Conservation (phyloP, 2,888 invertebrate genomes). For the Ischnura elegans region DNA sequence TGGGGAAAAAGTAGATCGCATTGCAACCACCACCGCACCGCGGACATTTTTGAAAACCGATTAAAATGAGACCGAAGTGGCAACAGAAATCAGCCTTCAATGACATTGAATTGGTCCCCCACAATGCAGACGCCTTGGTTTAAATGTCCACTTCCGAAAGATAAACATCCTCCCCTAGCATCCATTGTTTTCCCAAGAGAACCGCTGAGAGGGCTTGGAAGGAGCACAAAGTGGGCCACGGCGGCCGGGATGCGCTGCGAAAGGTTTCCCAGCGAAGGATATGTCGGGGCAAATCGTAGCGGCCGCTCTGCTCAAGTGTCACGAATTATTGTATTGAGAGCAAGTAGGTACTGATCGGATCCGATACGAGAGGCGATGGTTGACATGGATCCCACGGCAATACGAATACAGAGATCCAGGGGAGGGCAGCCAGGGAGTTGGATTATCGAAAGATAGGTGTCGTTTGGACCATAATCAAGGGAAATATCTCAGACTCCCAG, state of each 20-base stretch:
- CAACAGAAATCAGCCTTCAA: too few species aligned
- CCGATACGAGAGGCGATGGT: background rate
- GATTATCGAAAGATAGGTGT: background rate
- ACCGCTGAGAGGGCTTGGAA: background rate
- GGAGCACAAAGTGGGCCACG: background rate
- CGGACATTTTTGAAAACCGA: too few species aligned
- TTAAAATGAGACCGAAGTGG: too few species aligned
- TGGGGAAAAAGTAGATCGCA: too few species aligned
- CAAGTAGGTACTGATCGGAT: background rate
- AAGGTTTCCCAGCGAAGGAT: background rate
- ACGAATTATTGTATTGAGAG: background rate
- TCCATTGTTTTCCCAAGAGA: background rate
- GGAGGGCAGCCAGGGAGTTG: background rate
- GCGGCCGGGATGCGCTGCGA: background rate
- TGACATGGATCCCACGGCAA: background rate
- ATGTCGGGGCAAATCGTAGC: background rate
- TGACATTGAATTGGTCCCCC: too few species aligned
- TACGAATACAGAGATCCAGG: background rate
- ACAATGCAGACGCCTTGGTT: too few species aligned
- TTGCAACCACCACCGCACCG: too few species aligned
- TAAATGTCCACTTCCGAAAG: background rate
- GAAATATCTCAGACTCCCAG: background rate
- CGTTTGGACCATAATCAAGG: background rate
- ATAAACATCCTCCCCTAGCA: background rate
- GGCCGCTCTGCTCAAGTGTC: background rate